phyloP scores from a whole-genome alignment of 2,888 invertebrate genomes.

The Drosophila kambysellisi region DNA sequence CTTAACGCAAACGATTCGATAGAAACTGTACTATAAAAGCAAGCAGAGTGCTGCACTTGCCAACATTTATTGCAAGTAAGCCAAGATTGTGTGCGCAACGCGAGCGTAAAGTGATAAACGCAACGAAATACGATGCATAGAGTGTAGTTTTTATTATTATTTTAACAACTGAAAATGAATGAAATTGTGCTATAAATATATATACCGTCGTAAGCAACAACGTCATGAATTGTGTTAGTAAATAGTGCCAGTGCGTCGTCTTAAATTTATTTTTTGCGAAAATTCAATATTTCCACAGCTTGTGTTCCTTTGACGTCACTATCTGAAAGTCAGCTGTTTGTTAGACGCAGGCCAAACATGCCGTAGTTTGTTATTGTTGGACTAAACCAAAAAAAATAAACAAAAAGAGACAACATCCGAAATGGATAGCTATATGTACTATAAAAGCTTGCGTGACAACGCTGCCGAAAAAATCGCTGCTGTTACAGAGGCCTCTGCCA shows the following conservation, averaged over 20 bases:
- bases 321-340: slow-evolving; percentile 56
- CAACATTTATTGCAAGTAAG: slow-evolving; percentile 23
- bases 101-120: slow-evolving; percentile 14
- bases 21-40: slow-evolving; percentile 23
- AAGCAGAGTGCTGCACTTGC: slow-evolving; percentile 22
- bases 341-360: slow-evolving; percentile 31
- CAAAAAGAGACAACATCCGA: neutral
- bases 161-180: slow-evolving; percentile 42
- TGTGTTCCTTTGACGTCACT: slow-evolving; percentile 64
- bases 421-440: slow-evolving; percentile 82
- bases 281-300: slow-evolving; percentile 59
- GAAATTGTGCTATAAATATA: slow-evolving; percentile 52
- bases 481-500: slow-evolving; percentile 29
- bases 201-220: slow-evolving; percentile 28
- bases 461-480: slow-evolving; percentile 19
- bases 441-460: slow-evolving; percentile 56
- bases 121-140: slow-evolving; percentile 1
- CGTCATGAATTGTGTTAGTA: slow-evolving; percentile 39
- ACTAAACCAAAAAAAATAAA: neutral
- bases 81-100: slow-evolving; percentile 12
- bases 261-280: slow-evolving; percentile 45
- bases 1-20: slow-evolving; percentile 10
- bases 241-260: slow-evolving; percentile 30
- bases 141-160: slow-evolving; percentile 20
- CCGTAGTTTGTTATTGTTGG: slow-evolving; percentile 21